Conservation (phyloP, 2,797 vertebrate genomes). For the Channa striata region DNA sequence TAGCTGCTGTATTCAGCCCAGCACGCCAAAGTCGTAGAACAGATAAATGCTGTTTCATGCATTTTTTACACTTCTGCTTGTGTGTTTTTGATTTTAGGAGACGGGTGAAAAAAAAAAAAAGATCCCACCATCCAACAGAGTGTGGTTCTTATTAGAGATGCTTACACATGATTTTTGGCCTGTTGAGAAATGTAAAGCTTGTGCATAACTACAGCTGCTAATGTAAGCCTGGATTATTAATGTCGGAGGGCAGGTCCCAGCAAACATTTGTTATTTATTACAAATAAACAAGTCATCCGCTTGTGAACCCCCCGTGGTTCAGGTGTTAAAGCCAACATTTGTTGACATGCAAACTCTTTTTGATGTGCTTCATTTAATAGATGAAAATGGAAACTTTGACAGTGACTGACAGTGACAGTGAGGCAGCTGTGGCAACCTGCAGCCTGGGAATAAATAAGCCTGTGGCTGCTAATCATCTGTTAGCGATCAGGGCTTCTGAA, state of each 20-base stretch:
- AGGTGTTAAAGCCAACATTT: constrained; percentile 5
- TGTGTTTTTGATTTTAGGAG: too few relatives aligned
- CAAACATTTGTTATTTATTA: not conserved
- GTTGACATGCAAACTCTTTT: constrained; percentile 12
- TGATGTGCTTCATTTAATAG: constrained; percentile 35
- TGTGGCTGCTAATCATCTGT: constrained; percentile 70
- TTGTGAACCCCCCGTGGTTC: not conserved
- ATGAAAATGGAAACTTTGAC: constrained; percentile 55
- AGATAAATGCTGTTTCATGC: too few relatives aligned
- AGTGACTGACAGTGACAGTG: constrained; percentile 39
- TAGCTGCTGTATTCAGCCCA: too few relatives aligned
- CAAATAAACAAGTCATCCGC: not conserved
- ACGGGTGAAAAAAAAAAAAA: too few relatives aligned
- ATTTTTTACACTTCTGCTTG: too few relatives aligned
- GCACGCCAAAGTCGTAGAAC: too few relatives aligned
- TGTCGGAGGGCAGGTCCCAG: not conserved
- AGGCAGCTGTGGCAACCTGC: constrained; percentile 62
- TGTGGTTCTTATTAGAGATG: too few relatives aligned
- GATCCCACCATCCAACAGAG: too few relatives aligned
- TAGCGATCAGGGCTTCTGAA: constrained; percentile 67
- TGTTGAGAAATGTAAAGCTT: not conserved
- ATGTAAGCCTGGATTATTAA: not conserved
- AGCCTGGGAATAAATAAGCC: constrained; percentile 47
- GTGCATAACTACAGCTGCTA: not conserved
- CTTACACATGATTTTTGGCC: not conserved